Conservation (phyloP, 2,888 invertebrate species). For the Bhutanitis thaidina region DNA sequence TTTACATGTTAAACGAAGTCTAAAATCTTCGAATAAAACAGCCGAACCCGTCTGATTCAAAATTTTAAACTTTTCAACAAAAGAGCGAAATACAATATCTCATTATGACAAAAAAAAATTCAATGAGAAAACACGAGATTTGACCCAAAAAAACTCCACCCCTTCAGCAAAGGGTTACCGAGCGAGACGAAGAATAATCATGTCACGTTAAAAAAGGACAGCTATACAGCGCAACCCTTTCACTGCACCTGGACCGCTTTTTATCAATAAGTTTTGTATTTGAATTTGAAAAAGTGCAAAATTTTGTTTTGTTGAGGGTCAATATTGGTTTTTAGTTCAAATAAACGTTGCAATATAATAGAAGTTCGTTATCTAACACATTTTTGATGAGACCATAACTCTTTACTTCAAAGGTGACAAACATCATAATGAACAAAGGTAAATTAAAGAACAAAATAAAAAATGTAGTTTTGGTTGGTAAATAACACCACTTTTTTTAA, state of each 20-base stretch:
- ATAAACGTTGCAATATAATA: conserved; percentile 47
- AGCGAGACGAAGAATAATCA: conserved; percentile 39
- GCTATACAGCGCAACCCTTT: conserved; percentile 59
- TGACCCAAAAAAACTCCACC: conserved; percentile 69
- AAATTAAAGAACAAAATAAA: conserved; percentile 2
- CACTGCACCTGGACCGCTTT: conserved; percentile 68
- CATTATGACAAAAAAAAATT: conserved; percentile 61
- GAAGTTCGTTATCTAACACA: conserved; percentile 63
- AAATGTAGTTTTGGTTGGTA: too few species aligned
- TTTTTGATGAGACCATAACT: conserved; percentile 63
- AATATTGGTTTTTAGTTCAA: conserved; percentile 69
- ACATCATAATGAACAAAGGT: not conserved
- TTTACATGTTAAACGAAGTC: not conserved
- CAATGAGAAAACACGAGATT: conserved; percentile 73
- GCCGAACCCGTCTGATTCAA: conserved; percentile 34
- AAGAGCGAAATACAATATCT: conserved; percentile 72
- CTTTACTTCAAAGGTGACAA: conserved; percentile 30
- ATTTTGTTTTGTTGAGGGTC: conserved; percentile 64
- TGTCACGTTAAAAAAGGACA: conserved; percentile 38
- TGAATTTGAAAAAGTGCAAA: conserved; percentile 74
- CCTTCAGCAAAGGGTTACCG: conserved; percentile 62
- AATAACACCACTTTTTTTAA: too few species aligned
- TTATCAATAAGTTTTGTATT: conserved; percentile 50
- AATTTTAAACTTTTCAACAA: conserved; percentile 45
- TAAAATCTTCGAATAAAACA: conserved; percentile 13